phyloP scores from a whole-genome alignment of 2,113 vertebrate genomes.

The Dunckerocampus dactyliophorus region DNA sequence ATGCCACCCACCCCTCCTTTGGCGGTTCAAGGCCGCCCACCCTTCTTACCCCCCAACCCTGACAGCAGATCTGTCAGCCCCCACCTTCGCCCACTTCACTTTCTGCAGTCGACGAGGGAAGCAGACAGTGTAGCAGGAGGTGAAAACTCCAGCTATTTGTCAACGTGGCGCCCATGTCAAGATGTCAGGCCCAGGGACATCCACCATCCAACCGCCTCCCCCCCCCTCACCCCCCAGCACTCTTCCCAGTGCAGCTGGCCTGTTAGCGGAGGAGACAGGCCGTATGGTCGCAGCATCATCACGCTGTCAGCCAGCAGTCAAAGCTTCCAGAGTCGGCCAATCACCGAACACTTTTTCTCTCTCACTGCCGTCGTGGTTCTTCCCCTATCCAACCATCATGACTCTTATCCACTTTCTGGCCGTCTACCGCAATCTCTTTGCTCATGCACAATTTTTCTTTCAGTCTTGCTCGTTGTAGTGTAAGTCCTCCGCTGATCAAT shows the following conservation, averaged over 20 bases:
- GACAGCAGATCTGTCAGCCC: slow-evolving; percentile 76
- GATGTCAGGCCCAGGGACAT: slow-evolving; percentile 77
- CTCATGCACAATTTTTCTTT: slow-evolving; percentile 28
- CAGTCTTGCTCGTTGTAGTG: slow-evolving; percentile 17
- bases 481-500: slow-evolving; percentile 29
- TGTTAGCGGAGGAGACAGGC: slow-evolving; percentile 76
- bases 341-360: slow-evolving; percentile 44
- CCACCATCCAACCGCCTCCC: slow-evolving; percentile 4
- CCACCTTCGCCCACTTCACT: slow-evolving; percentile 26
- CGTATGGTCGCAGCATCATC: slow-evolving; percentile 75
- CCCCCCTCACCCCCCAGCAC: slow-evolving; percentile 1
- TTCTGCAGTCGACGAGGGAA: slow-evolving; percentile 68
- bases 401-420: slow-evolving; percentile 32
- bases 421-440: slow-evolving; percentile 35
- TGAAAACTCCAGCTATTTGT: slow-evolving; percentile 81
- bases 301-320: slow-evolving; percentile 73
- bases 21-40: slow-evolving; percentile 65
- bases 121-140: slow-evolving; percentile 77
- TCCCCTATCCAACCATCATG: slow-evolving; percentile 49
- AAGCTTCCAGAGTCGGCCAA: slow-evolving; percentile 54
- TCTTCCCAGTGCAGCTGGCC: slow-evolving; percentile 70
- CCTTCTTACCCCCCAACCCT: slow-evolving; percentile 37
- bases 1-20: slow-evolving; percentile 35
- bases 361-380: slow-evolving; percentile 14
- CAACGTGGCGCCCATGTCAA: slow-evolving; percentile 78